Evolutionary conservation across 2,888 invertebrate genomes (phyloP), one percentile per base, ranked within the genome.

Genomic region (Oscheius onirici): DNA sequence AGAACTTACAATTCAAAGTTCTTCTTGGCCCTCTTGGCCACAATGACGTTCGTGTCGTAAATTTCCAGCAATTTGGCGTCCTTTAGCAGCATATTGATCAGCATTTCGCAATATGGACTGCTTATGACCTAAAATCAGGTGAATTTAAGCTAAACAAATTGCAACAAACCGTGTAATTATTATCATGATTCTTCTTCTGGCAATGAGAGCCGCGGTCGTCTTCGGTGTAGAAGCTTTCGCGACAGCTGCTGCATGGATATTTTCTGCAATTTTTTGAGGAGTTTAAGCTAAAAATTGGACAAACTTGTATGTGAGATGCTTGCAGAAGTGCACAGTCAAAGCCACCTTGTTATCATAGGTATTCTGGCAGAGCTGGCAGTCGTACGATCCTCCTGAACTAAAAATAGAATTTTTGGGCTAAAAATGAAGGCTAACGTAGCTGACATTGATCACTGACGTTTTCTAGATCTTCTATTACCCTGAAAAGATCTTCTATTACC

Each of bases 21-120:
- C 15, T 17, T 10, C 24, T 20, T 41, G 13, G 55, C 22, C n/a
- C 57, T 40, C n/a, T 44, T 40, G 15, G 55, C 44, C 10, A 68
- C 44, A 0, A 68, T 26, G 15, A 46, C 15, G 17, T 55, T 24
- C 10, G 20, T 34, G 28, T 68, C 57, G n/a, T 46, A 24, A 26
- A 20, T 55, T 22, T n/a, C 41, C 34, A 57, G 26, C 22, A 68
- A 17, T 15, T 68, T 54, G n/a, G 17, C 15, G 26, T 68, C 67
- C 44, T 54, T 54, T 11, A 44, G 43, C 22, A 68, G 11, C 46
- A 26, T 41, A 8, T 13, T 40, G 15, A 57, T 2, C 13, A 68
- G 43, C 67, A 68, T 68, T 41, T 68, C 67, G 26, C 52, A 52
- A n/a, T 68, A 68, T 2, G 20, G 43, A 20, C 54, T 68, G 0